A percentile compares a stretch with the other conserved stretches of the same genome.
Evolutionary conservation across 2,797 vertebrate genomes (phyloP).

Genomic region (Sandelia bainsii): DNA sequence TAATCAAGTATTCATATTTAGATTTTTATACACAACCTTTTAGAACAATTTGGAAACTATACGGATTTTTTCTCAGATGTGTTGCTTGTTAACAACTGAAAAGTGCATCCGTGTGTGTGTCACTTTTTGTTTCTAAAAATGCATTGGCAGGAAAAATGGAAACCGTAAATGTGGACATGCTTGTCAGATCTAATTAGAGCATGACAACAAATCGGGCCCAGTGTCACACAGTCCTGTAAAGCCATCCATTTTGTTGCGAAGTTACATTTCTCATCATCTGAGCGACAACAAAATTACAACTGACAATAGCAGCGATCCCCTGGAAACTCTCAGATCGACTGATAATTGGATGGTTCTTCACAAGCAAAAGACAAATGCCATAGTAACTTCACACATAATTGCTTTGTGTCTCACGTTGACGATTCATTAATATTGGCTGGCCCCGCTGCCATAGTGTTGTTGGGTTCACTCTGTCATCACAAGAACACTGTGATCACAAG

Average conservation of each 20-base stretch:
- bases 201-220: conserved; percentile 45
- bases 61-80: not conserved
- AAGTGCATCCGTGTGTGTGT: conserved; percentile 28
- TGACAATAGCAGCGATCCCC: conserved; percentile 74
- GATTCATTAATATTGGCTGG: conserved; percentile 66
- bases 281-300: conserved; percentile 74
- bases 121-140: conserved; percentile 48
- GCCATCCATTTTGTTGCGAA: conserved; percentile 69
- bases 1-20: not conserved
- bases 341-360: conserved; percentile 76
- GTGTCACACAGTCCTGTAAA: conserved; percentile 49
- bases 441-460: conserved; percentile 48
- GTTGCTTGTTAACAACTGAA: conserved; percentile 18
- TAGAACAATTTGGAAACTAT: not conserved
- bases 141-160: conserved; percentile 31
- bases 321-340: conserved; percentile 73
- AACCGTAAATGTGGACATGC: conserved; percentile 51
- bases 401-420: conserved; percentile 65
- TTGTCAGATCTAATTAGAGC: conserved; percentile 70
- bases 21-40: conserved; percentile 1
- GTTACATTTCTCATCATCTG: conserved; percentile 67
- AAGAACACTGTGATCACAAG: conserved; percentile 33
- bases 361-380: conserved; percentile 63
- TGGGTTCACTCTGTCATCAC: conserved; percentile 62
- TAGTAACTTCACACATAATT: conserved; percentile 74